A percentile compares a stretch with the other conserved stretches of the same genome.
Conservation (phyloP, 2,113 vertebrate species). For the Cyrtonyx montezumae region DNA sequence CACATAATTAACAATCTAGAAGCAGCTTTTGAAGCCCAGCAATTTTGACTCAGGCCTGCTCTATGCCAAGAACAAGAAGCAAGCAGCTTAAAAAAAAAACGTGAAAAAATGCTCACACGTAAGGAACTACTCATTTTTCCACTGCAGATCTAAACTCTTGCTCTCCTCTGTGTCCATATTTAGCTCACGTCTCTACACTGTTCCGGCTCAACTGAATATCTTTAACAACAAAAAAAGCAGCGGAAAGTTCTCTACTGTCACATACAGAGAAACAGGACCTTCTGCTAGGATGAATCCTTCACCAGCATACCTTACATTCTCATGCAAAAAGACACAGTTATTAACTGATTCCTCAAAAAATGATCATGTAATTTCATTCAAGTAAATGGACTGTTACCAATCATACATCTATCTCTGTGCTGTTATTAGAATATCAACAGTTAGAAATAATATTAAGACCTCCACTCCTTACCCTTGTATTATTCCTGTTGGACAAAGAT, state of each 20-base stretch:
- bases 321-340: neutral
- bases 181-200: neutral
- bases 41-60: neutral
- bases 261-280: neutral
- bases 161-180: neutral
- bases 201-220: neutral
- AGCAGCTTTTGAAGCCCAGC: neutral
- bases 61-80: neutral
- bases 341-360: neutral
- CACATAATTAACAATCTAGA: neutral
- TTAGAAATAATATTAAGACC: neutral
- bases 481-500: neutral
- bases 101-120: neutral
- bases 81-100: neutral
- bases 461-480: neutral
- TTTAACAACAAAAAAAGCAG: neutral
- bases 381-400: neutral
- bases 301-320: neutral
- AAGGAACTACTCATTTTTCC: neutral
- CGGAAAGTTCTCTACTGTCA: constrained; percentile 17
- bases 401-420: neutral
- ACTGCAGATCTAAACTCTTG: neutral
- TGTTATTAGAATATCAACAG: neutral
- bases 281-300: neutral
- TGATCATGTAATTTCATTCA: neutral